phyloP scores from a whole-genome alignment of 2,888 invertebrate genomes.

The Prenolepis imparis region DNA sequence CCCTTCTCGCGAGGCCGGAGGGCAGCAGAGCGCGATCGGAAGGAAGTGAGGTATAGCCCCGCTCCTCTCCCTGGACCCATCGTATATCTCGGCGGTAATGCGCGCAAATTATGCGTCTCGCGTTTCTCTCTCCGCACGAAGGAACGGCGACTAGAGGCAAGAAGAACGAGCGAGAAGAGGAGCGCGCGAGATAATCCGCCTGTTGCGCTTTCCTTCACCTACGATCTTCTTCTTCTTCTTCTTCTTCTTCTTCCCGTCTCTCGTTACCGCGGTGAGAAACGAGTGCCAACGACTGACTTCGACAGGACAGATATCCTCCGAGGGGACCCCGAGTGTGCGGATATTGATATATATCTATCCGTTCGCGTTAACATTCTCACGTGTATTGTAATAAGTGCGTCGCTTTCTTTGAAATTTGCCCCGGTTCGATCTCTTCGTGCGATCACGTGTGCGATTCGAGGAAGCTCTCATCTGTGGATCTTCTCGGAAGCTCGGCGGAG shows the following conservation, averaged over 20 bases:
- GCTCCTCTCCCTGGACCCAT: conserved; percentile 45
- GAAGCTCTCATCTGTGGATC: conserved; percentile 20
- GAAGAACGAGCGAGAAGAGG: conserved; percentile 57
- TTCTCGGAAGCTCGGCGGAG: conserved; percentile 33
- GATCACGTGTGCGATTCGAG: conserved; percentile 24
- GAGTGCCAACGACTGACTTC: conserved; percentile 24
- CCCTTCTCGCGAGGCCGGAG: conserved; percentile 11
- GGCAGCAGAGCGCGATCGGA: conserved; percentile 61
- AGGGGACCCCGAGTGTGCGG: background rate
- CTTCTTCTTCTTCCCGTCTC: conserved; percentile 18
- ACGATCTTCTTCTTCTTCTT: conserved; percentile 18
- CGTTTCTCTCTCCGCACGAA: conserved; percentile 64
- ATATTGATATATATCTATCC: conserved; percentile 2
- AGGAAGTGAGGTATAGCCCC: conserved; percentile 65
- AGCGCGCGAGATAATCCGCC: conserved; percentile 73
- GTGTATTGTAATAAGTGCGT: background rate
- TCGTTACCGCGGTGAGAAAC: conserved; percentile 35
- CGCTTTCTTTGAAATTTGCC: conserved; percentile 21
- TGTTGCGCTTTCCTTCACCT: conserved; percentile 52
- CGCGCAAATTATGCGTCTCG: conserved; percentile 82
- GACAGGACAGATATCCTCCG: background rate
- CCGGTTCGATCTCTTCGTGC: conserved; percentile 30
- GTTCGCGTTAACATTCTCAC: conserved; percentile 17
- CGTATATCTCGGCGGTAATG: conserved; percentile 79
- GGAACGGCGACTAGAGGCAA: conserved; percentile 69